Evolutionary conservation across 2,888 invertebrate genomes (phyloP).

Genomic region (Diachrysia chrysitis): DNA sequence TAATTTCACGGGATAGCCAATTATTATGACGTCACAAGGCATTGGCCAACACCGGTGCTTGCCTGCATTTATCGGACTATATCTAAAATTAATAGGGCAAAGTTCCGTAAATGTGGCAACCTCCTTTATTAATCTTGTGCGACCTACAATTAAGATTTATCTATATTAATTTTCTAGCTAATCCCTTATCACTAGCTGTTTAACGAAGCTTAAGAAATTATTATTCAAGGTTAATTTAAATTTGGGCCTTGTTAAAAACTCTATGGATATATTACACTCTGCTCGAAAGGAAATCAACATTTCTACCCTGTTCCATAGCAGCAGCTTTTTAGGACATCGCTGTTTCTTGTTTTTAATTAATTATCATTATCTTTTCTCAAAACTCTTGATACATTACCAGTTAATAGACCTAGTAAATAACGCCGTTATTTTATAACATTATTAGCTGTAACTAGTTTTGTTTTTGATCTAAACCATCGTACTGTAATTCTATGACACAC

Average conservation of each 20-base stretch:
- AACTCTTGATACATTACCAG: background rate
- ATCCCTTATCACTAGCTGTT: slow-evolving; percentile 22
- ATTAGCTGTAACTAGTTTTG: slow-evolving; percentile 30
- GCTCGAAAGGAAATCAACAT: slow-evolving; percentile 36
- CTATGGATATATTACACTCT: slow-evolving; percentile 28
- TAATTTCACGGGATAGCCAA: slow-evolving; percentile 65
- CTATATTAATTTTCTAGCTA: slow-evolving; percentile 43
- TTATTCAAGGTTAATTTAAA: slow-evolving; percentile 5
- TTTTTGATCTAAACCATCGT: slow-evolving; percentile 41
- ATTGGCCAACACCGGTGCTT: slow-evolving; percentile 53
- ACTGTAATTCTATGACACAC: slow-evolving; percentile 40
- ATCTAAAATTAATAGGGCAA: slow-evolving; percentile 73
- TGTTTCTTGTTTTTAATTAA: background rate
- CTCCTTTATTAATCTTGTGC: slow-evolving; percentile 42
- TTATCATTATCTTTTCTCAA: background rate
- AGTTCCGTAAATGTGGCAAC: slow-evolving; percentile 71
- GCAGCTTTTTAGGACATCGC: slow-evolving; percentile 16
- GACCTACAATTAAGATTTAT: slow-evolving; percentile 46
- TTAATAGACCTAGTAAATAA: background rate
- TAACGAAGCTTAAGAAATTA: slow-evolving; percentile 7
- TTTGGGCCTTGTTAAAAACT: slow-evolving; percentile 24
- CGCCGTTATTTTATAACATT: slow-evolving; percentile 16
- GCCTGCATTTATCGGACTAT: slow-evolving; percentile 58
- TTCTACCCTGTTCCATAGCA: slow-evolving; percentile 25
- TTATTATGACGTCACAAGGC: slow-evolving; percentile 65